Conservation (phyloP, 2,113 vertebrate species). For the Ginglymostoma cirratum region DNA sequence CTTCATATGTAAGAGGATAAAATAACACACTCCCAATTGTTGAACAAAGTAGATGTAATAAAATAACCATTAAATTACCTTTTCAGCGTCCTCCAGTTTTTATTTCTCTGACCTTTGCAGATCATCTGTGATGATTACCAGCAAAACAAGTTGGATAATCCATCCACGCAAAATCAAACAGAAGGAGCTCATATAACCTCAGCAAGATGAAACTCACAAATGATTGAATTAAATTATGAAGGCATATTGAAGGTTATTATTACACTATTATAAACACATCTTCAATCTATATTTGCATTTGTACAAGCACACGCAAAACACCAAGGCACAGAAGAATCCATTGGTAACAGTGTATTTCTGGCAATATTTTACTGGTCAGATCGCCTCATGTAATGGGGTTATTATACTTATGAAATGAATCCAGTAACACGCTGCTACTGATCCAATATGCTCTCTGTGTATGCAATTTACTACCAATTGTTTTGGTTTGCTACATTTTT, state of each 20-base stretch:
- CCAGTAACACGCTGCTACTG: neutral
- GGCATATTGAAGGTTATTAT: neutral
- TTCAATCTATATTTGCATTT: neutral
- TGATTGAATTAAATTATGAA: no score
- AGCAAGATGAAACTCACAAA: neutral
- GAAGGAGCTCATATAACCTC: neutral
- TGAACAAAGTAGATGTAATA: neutral
- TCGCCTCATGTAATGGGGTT: neutral
- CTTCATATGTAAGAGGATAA: neutral
- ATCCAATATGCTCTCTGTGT: neutral
- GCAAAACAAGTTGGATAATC: neutral
- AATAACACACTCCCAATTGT: neutral
- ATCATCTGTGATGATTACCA: neutral
- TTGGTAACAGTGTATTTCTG: neutral
- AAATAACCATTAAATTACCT: neutral
- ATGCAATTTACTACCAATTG: conserved; percentile 15
- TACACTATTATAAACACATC: neutral
- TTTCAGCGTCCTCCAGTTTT: neutral
- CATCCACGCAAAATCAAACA: neutral
- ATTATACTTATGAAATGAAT: neutral
- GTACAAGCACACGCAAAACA: neutral
- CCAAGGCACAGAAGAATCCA: neutral
- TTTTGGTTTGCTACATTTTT: conserved; percentile 31
- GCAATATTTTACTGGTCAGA: neutral
- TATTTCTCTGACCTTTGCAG: neutral